Evolutionary conservation across 2,888 invertebrate species (phyloP).

Genomic region (Dromius quadrimaculatus): DNA sequence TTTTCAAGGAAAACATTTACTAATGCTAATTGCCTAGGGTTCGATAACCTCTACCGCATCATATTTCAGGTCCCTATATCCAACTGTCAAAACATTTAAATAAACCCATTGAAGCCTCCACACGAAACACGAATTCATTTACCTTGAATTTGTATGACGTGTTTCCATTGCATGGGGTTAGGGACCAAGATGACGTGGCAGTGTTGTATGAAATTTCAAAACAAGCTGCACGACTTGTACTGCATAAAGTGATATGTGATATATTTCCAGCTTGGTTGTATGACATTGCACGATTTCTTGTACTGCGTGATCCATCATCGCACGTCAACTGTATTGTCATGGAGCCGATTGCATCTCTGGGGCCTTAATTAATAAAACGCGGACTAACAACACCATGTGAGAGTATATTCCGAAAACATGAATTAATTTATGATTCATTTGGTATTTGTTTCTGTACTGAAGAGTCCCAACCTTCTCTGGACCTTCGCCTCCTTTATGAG

Average conservation of each 20-base stretch:
- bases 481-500: too few relatives aligned
- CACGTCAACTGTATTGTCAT: constrained; percentile 30
- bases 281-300: constrained; percentile 44
- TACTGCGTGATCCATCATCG: constrained; percentile 32
- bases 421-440: too few relatives aligned
- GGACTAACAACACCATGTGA: background rate
- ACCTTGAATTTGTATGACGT: constrained; percentile 49
- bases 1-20: background rate
- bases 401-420: background rate
- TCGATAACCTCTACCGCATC: constrained; percentile 15
- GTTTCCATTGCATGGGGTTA: constrained; percentile 18
- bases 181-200: constrained; percentile 39
- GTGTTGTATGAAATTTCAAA: constrained; percentile 41
- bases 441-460: too few relatives aligned
- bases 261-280: constrained; percentile 21
- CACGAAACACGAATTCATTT: constrained; percentile 47
- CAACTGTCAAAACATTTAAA: constrained; percentile 31
- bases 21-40: too few relatives aligned
- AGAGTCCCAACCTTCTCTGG: too few relatives aligned
- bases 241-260: constrained; percentile 38
- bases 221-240: constrained; percentile 19
- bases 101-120: background rate
- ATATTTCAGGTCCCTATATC: constrained; percentile 39
- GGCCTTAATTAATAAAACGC: constrained; percentile 47
- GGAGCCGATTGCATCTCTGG: constrained; percentile 45